These are phyloP conservation scores for Calidris pygmaea DNA, from an alignment of 2,113 vertebrate genomes.

Conservation along the genomic window DNA sequence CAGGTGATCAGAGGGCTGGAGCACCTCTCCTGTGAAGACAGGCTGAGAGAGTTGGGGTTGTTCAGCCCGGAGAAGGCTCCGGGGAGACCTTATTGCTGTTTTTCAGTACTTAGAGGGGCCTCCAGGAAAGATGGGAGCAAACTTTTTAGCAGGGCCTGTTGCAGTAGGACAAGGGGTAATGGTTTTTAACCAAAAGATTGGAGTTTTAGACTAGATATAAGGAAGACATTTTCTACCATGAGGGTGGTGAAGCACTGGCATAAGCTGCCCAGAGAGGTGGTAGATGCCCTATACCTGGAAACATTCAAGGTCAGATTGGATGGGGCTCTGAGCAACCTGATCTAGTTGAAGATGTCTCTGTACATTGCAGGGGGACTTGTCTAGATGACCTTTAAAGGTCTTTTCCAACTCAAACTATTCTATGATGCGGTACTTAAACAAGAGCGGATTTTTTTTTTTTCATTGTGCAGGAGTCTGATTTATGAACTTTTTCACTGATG, in stretches of 20 bases:
- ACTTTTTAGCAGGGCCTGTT: background rate
- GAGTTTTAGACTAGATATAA: background rate
- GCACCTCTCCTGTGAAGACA: background rate
- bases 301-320: background rate
- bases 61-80: background rate
- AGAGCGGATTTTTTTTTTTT: background rate
- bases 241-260: background rate
- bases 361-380: background rate
- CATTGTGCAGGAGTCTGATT: background rate
- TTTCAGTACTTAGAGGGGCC: background rate
- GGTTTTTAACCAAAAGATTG: background rate
- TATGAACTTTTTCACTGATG: background rate
- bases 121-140: background rate
- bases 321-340: background rate
- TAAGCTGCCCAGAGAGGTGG: background rate
- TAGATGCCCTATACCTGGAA: background rate
- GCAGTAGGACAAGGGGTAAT: background rate
- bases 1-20: background rate
- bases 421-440: background rate
- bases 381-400: background rate
- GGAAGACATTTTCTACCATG: background rate
- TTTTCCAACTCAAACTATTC: background rate
- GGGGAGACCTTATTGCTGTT: background rate
- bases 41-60: background rate
- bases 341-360: background rate